Percentiles rank a stretch among this genome's conserved stretches.
Conservation (phyloP, 2,888 invertebrate species). For the Anagyrus pseudococci region DNA sequence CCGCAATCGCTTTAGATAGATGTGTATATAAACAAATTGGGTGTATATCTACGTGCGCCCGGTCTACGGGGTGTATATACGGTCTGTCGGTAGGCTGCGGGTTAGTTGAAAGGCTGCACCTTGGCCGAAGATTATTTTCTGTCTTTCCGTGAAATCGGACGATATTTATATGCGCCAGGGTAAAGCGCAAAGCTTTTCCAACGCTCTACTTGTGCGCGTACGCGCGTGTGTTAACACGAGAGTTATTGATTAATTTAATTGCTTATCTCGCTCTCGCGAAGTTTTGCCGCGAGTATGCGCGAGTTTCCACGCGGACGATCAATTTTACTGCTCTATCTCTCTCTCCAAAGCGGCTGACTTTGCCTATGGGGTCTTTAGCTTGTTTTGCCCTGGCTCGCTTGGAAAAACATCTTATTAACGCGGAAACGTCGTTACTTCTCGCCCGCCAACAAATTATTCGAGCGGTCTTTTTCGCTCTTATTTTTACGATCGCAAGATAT, state of each 20-base stretch:
- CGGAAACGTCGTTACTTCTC: too few relatives aligned
- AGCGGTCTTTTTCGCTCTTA: conserved; percentile 4
- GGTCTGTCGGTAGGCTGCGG: too few relatives aligned
- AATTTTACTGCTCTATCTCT: too few relatives aligned
- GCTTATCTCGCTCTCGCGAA: not conserved
- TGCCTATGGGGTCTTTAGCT: not conserved
- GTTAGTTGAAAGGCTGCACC: too few relatives aligned
- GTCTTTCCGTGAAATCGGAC: not conserved
- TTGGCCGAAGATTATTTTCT: not conserved
- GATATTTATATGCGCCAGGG: not conserved
- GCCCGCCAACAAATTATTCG: not conserved
- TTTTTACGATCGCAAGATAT: conserved; percentile 10
- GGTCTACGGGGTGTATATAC: too few relatives aligned
- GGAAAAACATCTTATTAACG: not conserved
- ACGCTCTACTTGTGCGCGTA: not conserved
- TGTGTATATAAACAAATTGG: not conserved
- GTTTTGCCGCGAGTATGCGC: too few relatives aligned
- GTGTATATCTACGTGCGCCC: too few relatives aligned
- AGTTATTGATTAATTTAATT: not conserved
- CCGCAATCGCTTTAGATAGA: too few relatives aligned
- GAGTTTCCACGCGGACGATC: not conserved
- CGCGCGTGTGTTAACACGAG: not conserved
- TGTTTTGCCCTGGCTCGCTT: too few relatives aligned
- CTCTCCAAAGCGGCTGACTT: not conserved
- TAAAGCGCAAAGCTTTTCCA: not conserved